Evolutionary conservation across 2,888 invertebrate species (phyloP), one percentile per base, ranked within the genome.

Genomic region (Troides helena): DNA sequence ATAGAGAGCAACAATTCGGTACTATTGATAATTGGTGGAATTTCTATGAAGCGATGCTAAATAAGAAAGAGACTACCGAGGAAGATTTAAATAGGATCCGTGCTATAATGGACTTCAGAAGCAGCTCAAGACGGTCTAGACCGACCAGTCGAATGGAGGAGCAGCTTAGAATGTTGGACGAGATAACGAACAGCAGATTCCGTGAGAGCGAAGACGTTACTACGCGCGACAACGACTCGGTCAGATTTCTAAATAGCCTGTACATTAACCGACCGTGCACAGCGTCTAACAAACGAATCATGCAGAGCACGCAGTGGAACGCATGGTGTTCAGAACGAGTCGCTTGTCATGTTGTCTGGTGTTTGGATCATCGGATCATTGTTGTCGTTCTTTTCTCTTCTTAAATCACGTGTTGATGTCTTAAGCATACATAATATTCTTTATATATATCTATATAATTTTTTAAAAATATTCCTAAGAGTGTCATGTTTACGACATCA

Each of bases 1-100:
- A 81, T 50, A 80, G 93, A 0, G 91, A 92, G 62, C 83, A 85
- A 30, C 93, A 93, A 73, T 93, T 91, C 77, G 93, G 93, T 0
- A 88, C 91, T 0, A 87, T 93, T 21, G 93, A 93, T 67, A 88
- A 88, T 72, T 93, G 93, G 93, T 93, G 93, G 93, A 82, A 78
- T 1, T 88, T 90, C 61, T 93, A 93, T 78, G 92, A 93, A 76
- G 81, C 84, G 0, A 85, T 92, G 6, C 65, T 92, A 0, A 89
- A 86, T 58, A 88, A 85, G 2, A 78, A 80, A 14, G 82, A 85
- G 6, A 81, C 83, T 0, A 80, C 81, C 0, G 84, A 81, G 2
- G 86, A 88, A 66, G 88, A 90, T 0, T 71, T 87, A 23, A 82
- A 76, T 66, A 78, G 86, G 21, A 82, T 90, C 0, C 74, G 83